Percentiles rank a stretch among this genome's conserved stretches.
phyloP scores from a whole-genome alignment of 2,888 invertebrate genomes.

The Choreutis nemorana region DNA sequence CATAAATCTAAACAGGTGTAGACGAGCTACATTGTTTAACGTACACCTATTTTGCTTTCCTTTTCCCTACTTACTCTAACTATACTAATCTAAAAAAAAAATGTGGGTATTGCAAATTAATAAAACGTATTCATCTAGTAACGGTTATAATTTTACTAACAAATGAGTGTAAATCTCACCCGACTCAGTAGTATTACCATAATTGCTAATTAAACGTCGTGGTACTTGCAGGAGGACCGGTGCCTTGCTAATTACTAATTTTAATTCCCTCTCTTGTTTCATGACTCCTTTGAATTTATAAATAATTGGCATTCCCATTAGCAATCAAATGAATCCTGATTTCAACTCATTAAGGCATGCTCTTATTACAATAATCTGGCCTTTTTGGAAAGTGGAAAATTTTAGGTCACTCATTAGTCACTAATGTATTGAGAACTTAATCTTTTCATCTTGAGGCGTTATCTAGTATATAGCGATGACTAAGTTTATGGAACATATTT shows the following conservation, averaged over 20 bases:
- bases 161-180: constrained; percentile 63
- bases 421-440: too few species aligned
- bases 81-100: neutral
- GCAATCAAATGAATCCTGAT: constrained; percentile 40
- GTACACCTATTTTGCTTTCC: neutral
- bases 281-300: constrained; percentile 61
- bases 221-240: constrained; percentile 53
- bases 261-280: constrained; percentile 63
- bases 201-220: constrained; percentile 67
- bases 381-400: constrained; percentile 1
- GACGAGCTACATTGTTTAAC: too few species aligned
- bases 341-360: constrained; percentile 6
- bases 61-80: neutral
- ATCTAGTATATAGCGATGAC: too few species aligned
- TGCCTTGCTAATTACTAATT: constrained; percentile 61
- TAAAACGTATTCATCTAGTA: too few species aligned
- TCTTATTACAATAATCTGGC: constrained; percentile 5
- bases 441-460: too few species aligned
- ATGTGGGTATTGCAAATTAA: neutral
- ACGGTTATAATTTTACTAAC: constrained; percentile 60
- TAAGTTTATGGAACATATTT: too few species aligned
- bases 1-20: too few species aligned
- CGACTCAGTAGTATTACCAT: constrained; percentile 64
- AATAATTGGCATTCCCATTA: constrained; percentile 47
- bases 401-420: too few species aligned